These are phyloP conservation scores for Erebia epiphron DNA, from an alignment of 2,888 invertebrate genomes.

Conservation along the genomic window DNA sequence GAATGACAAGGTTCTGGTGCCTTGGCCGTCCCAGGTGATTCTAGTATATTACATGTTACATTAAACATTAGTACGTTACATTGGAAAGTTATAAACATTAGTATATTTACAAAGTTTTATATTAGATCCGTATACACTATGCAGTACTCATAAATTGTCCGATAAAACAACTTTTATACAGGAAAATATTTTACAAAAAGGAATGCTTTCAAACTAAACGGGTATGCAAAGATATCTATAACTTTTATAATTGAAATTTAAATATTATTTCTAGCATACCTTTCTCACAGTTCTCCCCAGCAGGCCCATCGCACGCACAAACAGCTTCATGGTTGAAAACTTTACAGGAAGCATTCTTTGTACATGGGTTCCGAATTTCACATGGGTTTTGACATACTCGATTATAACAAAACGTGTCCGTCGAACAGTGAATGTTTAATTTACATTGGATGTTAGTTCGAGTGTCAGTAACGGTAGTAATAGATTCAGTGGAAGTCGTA, in stretches of 20 bases:
- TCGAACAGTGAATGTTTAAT: slow-evolving; percentile 84
- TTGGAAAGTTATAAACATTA: slow-evolving; percentile 42
- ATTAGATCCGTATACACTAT: slow-evolving; percentile 25
- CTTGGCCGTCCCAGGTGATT: slow-evolving; percentile 87
- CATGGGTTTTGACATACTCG: slow-evolving; percentile 86
- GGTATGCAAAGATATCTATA: slow-evolving; percentile 20
- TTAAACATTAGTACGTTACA: slow-evolving; percentile 66
- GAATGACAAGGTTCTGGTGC: slow-evolving; percentile 91
- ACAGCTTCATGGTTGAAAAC: slow-evolving; percentile 84
- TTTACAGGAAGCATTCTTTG: slow-evolving; percentile 84
- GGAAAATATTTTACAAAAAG: slow-evolving; percentile 9
- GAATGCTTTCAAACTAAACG: neutral
- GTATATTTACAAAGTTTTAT: slow-evolving; percentile 39
- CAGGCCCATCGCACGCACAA: slow-evolving; percentile 85
- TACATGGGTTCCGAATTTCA: slow-evolving; percentile 78
- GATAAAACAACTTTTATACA: slow-evolving; percentile 62
- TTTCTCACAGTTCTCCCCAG: slow-evolving; percentile 84
- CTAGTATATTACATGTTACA: slow-evolving; percentile 81
- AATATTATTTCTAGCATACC: slow-evolving; percentile 76
- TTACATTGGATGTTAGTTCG: slow-evolving; percentile 77
- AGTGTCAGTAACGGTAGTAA: slow-evolving; percentile 49
- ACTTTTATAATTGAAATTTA: slow-evolving; percentile 43
- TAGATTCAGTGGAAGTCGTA: slow-evolving; percentile 67
- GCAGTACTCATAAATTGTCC: slow-evolving; percentile 67
- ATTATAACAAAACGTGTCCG: slow-evolving; percentile 84